Evolutionary conservation across 2,888 invertebrate genomes (phyloP).

Genomic region (Eumerus sabulonum): DNA sequence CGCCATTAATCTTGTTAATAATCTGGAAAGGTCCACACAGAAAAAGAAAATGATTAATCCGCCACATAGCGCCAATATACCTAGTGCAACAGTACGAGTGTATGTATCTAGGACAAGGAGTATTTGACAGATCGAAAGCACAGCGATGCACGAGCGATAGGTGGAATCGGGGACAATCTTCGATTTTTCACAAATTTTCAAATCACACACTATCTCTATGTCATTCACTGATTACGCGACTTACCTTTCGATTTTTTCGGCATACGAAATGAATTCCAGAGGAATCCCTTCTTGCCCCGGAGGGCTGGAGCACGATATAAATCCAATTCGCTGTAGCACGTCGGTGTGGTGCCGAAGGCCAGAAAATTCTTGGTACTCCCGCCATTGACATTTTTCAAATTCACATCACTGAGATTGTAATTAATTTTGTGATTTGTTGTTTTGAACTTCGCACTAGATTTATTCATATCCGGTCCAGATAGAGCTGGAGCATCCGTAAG

Average conservation of each 20-base stretch:
- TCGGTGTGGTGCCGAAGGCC: constrained; percentile 51
- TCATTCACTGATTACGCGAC: constrained; percentile 41
- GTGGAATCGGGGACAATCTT: constrained; percentile 30
- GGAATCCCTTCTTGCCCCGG: constrained; percentile 75
- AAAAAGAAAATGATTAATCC: neutral
- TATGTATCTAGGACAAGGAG: constrained; percentile 41
- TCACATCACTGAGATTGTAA: constrained; percentile 75
- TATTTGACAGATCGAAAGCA: neutral
- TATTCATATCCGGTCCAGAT: constrained; percentile 55
- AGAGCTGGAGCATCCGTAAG: constrained; percentile 23
- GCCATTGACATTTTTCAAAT: constrained; percentile 71
- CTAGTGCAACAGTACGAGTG: constrained; percentile 5
- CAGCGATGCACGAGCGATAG: neutral
- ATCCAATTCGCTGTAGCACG: constrained; percentile 75
- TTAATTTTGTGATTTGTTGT: constrained; percentile 70
- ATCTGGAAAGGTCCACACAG: constrained; percentile 5
- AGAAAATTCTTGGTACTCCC: constrained; percentile 50
- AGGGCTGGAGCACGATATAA: constrained; percentile 73
- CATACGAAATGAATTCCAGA: constrained; percentile 78
- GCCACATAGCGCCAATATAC: constrained; percentile 36
- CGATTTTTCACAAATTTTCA: constrained; percentile 59
- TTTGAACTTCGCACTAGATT: constrained; percentile 63
- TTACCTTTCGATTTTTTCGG: constrained; percentile 77
- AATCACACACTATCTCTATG: constrained; percentile 1
- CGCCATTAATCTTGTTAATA: constrained; percentile 35